Evolutionary conservation across 2,113 vertebrate species (phyloP), one percentile per base, ranked within the genome.

Genomic region (Leptodactylus fuscus): DNA sequence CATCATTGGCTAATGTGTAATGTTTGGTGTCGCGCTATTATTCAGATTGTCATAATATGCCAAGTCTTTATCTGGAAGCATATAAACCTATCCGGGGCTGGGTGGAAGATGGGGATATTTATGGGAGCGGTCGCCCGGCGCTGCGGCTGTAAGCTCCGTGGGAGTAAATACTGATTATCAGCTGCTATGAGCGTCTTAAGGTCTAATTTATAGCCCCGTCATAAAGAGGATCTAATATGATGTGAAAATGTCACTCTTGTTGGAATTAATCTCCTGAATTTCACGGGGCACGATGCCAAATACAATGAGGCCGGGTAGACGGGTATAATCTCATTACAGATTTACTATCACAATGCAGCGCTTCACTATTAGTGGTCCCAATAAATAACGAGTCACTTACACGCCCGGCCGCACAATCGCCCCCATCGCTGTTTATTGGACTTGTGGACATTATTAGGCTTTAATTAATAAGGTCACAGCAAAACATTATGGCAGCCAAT

Each of bases 381-480:
- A 87, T 88, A 85, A 87, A 88, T 88, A 38, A 88, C 65, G 81
- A 77, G 77, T 53, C 16, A 85, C 87, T 88, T 86, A 87, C 87
- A 83, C 0, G 0, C 75, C 15, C 62, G 16, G 38, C 32, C 38
- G 73, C 67, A 83, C 85, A 85, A 85, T 67, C 51, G 24, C 24
- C 46, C 62, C 4, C 13, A 38, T 70, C 44, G 4, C 41, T 49
- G 71, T 75, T 48, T 49, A 75, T 29, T 24, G 38, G 44, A 49
- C 44, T 24, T 49, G 71, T 44, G 38, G 41, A 74, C 87, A 73
- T 10, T 83, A 38, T 85, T 74, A 10, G 82, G 75, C 34, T 78
- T 89, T 11, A 85, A 87, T 86, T 89, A 89, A 88, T 86, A 88
- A 86, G 36, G 87, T 18, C 22, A 51, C 75, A 24, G 0, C 1